Base-by-base conservation (phyloP, 1,140 invertebrate genomes). In the Brachionus rotundiformis region DNA sequence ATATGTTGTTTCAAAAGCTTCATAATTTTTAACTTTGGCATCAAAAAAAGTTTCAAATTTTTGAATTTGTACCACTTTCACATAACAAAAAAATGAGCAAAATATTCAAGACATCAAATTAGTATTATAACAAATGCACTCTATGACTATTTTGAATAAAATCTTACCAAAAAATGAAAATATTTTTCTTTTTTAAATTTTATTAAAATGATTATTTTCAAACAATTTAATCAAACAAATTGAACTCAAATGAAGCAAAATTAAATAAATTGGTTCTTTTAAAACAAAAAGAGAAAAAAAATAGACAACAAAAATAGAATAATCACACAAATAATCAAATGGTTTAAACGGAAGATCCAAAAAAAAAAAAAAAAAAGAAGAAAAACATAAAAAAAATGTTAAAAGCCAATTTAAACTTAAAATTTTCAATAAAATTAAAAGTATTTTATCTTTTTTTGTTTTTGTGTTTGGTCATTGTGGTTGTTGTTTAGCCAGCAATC, bases 361-460 rank as follows among this genome's bases (percentile, higher is more conserved):
- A 49, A 8, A 16, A 54, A 54, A 49, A 49, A 36, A 49, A 23
- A 47, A 47, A 6, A n/a, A 49, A 23, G 6, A 23, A 39, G 7
- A 10, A 41, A 36, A 36, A 3, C 3, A 36, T 8, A 41, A 41
- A 41, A 41, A 54, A 54, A 54, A 54, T 54, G 47, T 54, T 54
- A 54, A 54, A 54, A 54, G 19, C 8, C 23, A 54, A 54, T 19
- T 54, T 54, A 49, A 54, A 54, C 47, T 54, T 25, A 54, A 16
- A 54, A 54, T 54, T 54, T 54, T 54, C 47, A 54, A 54, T 54
- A 54, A 54, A 54, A 54, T 54, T 54, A 54, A 54, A 54, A 54
- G 7, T 19, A 19, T 19, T 54, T 49, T 13, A n/a, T 49, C 16
- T 49, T 16, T 3, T 47, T 49, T 49, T 49, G 16, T 54, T 25